Conservation (phyloP, 1,140 invertebrate species). For the silkworm (Bombyx mori) region ASM3026992v2 NC_085118.1:9019501-9020000, state of each 20-base stretch:
- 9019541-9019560: too few relatives aligned
- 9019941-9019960: too few relatives aligned
- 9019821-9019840: constrained; percentile 38
- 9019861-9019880: constrained; percentile 64
- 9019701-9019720: too few relatives aligned
- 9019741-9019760: constrained; percentile 27
- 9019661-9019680: background rate
- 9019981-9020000: too few relatives aligned
- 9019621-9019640: background rate
- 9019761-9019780: constrained; percentile 37
- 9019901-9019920: constrained; percentile 29
- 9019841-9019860: constrained; percentile 57
- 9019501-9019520: too few relatives aligned
- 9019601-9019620: background rate
- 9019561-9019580: background rate
- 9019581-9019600: background rate
- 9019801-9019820: constrained; percentile 45
- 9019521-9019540: too few relatives aligned
- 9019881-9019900: constrained; percentile 45
- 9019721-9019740: constrained; percentile 8
- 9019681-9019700: background rate
- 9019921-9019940: too few relatives aligned
- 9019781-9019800: constrained; percentile 33
- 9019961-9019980: too few relatives aligned
- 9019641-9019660: background rate